Evolutionary conservation across 2,888 invertebrate genomes (phyloP).

Genomic region (Nomada goodeniana): DNA sequence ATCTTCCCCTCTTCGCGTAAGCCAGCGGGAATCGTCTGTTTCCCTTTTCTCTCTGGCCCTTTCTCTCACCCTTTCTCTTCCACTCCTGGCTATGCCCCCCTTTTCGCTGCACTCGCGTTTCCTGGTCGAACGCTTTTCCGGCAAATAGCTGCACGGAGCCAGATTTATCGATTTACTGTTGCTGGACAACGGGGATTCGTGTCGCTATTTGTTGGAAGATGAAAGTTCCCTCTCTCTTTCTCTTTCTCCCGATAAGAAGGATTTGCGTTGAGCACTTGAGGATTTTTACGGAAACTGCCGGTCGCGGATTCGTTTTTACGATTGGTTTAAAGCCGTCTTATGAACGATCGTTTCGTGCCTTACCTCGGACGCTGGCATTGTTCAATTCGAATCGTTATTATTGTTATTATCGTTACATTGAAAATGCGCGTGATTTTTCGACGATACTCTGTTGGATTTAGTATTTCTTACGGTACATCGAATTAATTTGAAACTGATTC

Average conservation of each 20-base stretch:
- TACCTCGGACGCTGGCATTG: neutral
- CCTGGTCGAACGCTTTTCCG: constrained; percentile 63
- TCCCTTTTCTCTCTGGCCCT: neutral
- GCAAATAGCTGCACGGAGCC: constrained; percentile 64
- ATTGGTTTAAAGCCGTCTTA: constrained; percentile 18
- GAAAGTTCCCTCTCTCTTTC: constrained; percentile 29
- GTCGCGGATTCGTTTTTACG: constrained; percentile 5
- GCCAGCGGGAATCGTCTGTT: constrained; percentile 43
- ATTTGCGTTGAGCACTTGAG: constrained; percentile 40
- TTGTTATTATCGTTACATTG: constrained; percentile 7
- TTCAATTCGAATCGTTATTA: neutral
- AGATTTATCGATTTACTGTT: constrained; percentile 69
- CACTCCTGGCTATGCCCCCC: constrained; percentile 2
- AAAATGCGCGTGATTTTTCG: neutral
- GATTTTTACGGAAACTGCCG: constrained; percentile 26
- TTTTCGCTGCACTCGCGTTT: constrained; percentile 49
- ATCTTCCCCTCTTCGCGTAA: constrained; percentile 53
- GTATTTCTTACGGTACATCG: too few relatives aligned
- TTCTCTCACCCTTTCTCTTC: constrained; percentile 16
- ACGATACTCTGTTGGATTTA: neutral
- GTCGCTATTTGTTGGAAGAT: constrained; percentile 57
- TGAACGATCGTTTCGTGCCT: neutral
- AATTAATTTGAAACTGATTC: neutral
- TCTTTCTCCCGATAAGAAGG: constrained; percentile 42
- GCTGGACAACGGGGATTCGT: constrained; percentile 58